Conservation (phyloP, 2,888 invertebrate genomes). For the Hartigia nigra region DNA sequence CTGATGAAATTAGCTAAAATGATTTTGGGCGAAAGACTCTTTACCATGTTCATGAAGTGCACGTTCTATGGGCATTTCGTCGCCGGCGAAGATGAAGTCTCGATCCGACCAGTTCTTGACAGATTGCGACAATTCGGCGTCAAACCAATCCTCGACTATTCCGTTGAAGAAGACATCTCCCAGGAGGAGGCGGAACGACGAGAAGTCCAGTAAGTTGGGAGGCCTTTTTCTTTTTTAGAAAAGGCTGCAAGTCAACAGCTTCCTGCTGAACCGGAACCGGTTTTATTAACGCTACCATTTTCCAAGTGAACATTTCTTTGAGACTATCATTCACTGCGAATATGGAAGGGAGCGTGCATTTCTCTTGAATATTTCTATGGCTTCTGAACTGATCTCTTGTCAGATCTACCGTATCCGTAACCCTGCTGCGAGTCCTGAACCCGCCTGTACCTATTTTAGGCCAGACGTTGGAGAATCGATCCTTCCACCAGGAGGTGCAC, state of each 20-base stretch:
- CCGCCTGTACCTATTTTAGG: background rate
- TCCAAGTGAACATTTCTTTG: background rate
- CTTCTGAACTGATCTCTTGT: background rate
- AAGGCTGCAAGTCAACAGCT: background rate
- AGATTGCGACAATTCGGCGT: constrained; percentile 94
- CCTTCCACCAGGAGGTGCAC: background rate
- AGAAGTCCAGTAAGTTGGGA: constrained; percentile 85
- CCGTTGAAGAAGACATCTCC: constrained; percentile 95
- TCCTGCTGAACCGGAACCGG: background rate
- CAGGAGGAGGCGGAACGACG: constrained; percentile 94
- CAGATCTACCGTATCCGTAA: background rate
- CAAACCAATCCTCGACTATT: constrained; percentile 98
- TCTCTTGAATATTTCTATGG: background rate
- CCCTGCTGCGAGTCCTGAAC: background rate
- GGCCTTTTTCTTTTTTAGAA: constrained; percentile 6
- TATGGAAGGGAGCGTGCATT: background rate
- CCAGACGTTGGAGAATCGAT: background rate
- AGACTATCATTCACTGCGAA: background rate
- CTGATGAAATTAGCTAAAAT: constrained; percentile 83
- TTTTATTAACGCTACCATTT: background rate
- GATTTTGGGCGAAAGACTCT: constrained; percentile 84
- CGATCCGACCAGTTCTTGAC: constrained; percentile 86
- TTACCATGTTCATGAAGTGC: constrained; percentile 87
- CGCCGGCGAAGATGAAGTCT: constrained; percentile 92
- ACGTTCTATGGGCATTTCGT: constrained; percentile 99